phyloP scores from a whole-genome alignment of 2,797 vertebrate genomes.

The Cottoperca gobio region DNA sequence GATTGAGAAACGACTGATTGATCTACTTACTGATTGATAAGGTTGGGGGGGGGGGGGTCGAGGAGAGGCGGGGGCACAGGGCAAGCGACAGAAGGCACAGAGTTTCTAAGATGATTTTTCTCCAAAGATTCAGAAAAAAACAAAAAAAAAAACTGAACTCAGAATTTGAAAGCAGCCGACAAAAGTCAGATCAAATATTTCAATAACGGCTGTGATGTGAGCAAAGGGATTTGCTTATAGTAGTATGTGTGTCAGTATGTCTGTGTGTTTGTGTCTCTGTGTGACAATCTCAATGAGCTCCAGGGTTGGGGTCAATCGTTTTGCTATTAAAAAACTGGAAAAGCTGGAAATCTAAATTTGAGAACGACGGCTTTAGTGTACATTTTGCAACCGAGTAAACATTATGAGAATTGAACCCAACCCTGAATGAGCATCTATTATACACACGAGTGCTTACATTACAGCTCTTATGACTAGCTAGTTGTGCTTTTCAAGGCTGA shows the following conservation, averaged over 20 bases:
- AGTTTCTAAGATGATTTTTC: conserved; percentile 68
- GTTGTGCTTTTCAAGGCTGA: conserved; percentile 84
- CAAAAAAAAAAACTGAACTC: conserved; percentile 9
- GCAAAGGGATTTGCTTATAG: conserved; percentile 64
- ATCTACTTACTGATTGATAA: conserved; percentile 59
- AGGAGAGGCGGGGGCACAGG: conserved; percentile 52
- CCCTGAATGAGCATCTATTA: conserved; percentile 58
- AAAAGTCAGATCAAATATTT: conserved; percentile 52
- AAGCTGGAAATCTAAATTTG: conserved; percentile 25
- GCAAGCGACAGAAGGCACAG: conserved; percentile 84
- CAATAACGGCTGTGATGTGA: conserved; percentile 43
- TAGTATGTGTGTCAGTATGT: conserved; percentile 59
- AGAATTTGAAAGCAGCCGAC: conserved; percentile 68
- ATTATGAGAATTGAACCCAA: conserved; percentile 53
- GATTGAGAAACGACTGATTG: conserved; percentile 75
- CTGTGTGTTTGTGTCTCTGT: conserved; percentile 59
- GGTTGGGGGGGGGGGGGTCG: neutral
- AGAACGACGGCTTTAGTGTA: conserved; percentile 34
- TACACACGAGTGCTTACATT: conserved; percentile 64
- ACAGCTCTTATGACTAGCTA: conserved; percentile 71
- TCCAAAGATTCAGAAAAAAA: conserved; percentile 49
- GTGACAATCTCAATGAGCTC: conserved; percentile 55
- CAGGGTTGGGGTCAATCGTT: conserved; percentile 58
- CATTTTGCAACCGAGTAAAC: conserved; percentile 21
- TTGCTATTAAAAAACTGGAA: conserved; percentile 16